Evolutionary conservation across 2,113 vertebrate genomes (phyloP), one percentile per base, ranked within the genome.

Genomic region (Rhea americana): DNA sequence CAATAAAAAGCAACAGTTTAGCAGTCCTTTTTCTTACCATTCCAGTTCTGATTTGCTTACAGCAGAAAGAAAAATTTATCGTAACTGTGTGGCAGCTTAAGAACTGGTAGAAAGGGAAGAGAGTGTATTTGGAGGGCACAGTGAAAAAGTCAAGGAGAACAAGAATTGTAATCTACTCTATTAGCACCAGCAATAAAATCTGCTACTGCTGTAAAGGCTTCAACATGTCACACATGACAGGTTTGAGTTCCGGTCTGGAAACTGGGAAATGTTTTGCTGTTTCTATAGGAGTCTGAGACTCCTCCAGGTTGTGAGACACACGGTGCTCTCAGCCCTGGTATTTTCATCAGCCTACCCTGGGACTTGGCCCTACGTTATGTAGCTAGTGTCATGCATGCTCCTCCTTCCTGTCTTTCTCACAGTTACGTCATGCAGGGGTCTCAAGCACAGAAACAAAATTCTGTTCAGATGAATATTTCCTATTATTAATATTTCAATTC

Each of bases 401-500:
- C 53, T 77, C n/a, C 87, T 75, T 48, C 55, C 58, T 70, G 7
- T 35, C 22, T 62, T 80, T 66, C 55, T 65, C 61, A 22, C 30
- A 72, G 45, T 19, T 41, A 5, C 1, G 9, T 24, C 56, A 17
- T 35, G 16, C 26, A 90, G 35, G 58, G 50, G 43, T 63, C 45
- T 67, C 4, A 1, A 45, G 32, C 21, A 43, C 13, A 56, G 32
- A 39, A 75, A 89, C 21, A 47, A 2, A 62, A 82, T 84, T 72
- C 5, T 81, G 75, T 68, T 62, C 45, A 65, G 32, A 68, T 61
- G 58, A 82, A 24, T 82, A 59, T 79, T 89, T 77, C 35, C 78
- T 91, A 7, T 83, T 90, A 82, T 53, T 80, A 74, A 37, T 76
- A 66, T 76, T 93, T 76, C 50, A 28, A 4, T 87, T 68, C 28